Conservation (phyloP, 2,113 vertebrate genomes). For the Chascanopsetta lugubris region DNA sequence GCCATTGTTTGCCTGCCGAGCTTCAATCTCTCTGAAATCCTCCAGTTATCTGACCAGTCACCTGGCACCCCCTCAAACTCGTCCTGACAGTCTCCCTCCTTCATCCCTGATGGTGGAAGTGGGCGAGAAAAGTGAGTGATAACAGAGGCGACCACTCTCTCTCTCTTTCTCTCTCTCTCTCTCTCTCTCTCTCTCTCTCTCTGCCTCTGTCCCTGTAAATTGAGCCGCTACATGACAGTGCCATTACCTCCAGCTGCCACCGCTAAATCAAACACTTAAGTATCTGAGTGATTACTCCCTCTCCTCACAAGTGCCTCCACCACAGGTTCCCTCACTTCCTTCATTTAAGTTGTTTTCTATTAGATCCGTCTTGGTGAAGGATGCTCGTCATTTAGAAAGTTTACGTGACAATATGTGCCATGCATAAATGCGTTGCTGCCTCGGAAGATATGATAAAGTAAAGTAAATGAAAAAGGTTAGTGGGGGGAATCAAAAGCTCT, state of each 20-base stretch:
- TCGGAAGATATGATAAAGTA: neutral
- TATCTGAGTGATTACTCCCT: slow-evolving; percentile 61
- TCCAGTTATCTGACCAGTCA: slow-evolving; percentile 32
- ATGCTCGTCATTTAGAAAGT: neutral
- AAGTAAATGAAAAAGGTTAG: neutral
- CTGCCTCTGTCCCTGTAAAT: slow-evolving; percentile 55
- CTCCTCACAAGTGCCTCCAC: slow-evolving; percentile 46
- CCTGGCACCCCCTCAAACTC: slow-evolving; percentile 26
- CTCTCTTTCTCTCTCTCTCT: no score
- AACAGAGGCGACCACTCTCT: slow-evolving; percentile 39
- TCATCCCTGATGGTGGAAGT: slow-evolving; percentile 44
- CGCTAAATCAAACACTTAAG: slow-evolving; percentile 73
- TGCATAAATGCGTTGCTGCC: neutral
- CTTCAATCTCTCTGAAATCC: slow-evolving; percentile 31
- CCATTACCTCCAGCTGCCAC: slow-evolving; percentile 68
- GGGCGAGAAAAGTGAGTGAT: slow-evolving; percentile 60
- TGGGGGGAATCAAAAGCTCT: neutral
- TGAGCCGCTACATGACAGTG: slow-evolving; percentile 66
- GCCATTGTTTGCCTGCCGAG: slow-evolving; percentile 10
- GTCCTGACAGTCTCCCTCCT: slow-evolving; percentile 25
- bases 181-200: slow-evolving; percentile 38
- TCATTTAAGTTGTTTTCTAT: slow-evolving; percentile 7
- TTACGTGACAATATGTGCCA: neutral
- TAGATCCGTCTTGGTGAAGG: neutral
- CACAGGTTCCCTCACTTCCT: slow-evolving; percentile 11